Evolutionary conservation across 2,797 vertebrate genomes (phyloP), one percentile per base, ranked within the genome.

Genomic region (Danio jaintianensis): DNA sequence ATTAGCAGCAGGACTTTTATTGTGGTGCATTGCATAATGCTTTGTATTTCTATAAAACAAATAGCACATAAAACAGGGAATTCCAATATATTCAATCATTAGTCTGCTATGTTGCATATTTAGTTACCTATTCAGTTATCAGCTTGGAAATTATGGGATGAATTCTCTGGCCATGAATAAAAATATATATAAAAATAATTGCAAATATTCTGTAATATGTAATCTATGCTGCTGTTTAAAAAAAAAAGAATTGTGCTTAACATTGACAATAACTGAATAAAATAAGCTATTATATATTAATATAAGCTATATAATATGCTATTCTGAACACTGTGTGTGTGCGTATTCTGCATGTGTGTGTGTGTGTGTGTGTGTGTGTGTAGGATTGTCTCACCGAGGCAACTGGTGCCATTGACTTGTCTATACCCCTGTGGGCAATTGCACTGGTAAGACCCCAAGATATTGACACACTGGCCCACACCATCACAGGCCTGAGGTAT

Each of bases 361-460:
- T 45, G 12, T 50, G n/a, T 73, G 53, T 50, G n/a, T 62, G 45
- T 59, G 45, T 73, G 48, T 73, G 70, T 76, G 48, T 64, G 48
- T 55, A 7, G 47, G 36, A 43, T 56, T 36, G 2, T 11, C 81
- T 87, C 92, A 98, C 98, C 97, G 94, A 93, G 93, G 89, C 97
- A 98, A 85, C 88, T 92, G 85, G 94, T 95, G 73, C 90, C 87
- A 0, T 92, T 93, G 80, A 93, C 86, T 87, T 95, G 93, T 79
- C 92, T 93, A 91, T 96, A 98, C 10, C 98, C 98, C 11, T 81
- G 86, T 0, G 94, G 95, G 83, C 98, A 99, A 81, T 88, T 92
- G 64, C 98, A 98, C 20, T 94, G 94, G 87, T 96, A 98, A 50
- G 97, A 98, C 5, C 98, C 97, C 13, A 95, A 84, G 1, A 91